Conservation (phyloP, 2,888 invertebrate genomes). For the Cactoblastis cactorum region DNA sequence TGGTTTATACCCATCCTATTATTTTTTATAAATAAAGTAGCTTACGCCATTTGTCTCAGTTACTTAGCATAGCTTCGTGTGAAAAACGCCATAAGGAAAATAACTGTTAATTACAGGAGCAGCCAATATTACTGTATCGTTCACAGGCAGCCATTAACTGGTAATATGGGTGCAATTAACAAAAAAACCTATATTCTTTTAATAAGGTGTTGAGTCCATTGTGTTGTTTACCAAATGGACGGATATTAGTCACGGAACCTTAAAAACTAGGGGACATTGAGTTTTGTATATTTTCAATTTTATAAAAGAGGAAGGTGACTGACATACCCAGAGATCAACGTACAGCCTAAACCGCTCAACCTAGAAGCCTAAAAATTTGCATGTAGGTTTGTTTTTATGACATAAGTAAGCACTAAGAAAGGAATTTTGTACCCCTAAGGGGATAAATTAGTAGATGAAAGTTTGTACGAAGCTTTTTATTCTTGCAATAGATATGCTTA, state of each 20-base stretch:
- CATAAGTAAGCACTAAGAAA: too few species aligned
- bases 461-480: too few species aligned
- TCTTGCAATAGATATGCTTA: too few species aligned
- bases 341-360: too few species aligned
- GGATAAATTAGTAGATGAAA: too few species aligned
- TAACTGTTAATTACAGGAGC: not conserved
- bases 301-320: not conserved
- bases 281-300: not conserved
- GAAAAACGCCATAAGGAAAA: not conserved
- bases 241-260: conserved; percentile 54
- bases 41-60: too few species aligned
- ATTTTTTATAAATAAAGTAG: too few species aligned
- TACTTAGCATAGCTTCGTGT: not conserved
- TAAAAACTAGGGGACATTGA: conserved; percentile 8
- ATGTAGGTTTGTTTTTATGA: too few species aligned
- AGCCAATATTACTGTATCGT: conserved; percentile 58
- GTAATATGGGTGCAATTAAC: conserved; percentile 72
- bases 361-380: too few species aligned
- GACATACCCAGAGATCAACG: too few species aligned
- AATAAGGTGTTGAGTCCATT: conserved; percentile 72
- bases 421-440: too few species aligned
- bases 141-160: conserved; percentile 64
- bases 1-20: too few species aligned
- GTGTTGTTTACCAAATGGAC: conserved; percentile 56
- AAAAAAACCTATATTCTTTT: conserved; percentile 65